These are phyloP conservation scores for Gymnarchus niloticus DNA, from an alignment of 2,113 vertebrate genomes.

Conservation along the genomic window DNA sequence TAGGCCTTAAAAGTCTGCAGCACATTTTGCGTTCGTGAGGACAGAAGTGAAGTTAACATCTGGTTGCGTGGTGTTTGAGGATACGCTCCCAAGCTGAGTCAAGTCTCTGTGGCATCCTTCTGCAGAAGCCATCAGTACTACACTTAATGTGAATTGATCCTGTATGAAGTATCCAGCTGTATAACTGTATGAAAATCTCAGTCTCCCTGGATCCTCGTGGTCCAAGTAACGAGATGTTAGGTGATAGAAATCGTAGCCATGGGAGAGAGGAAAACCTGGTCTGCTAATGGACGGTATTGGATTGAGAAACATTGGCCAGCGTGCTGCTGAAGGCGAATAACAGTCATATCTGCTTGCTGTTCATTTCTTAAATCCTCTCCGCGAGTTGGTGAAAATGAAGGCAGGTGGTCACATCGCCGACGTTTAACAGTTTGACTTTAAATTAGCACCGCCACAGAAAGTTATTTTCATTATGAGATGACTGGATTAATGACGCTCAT, in stretches of 20 bases:
- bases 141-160: background rate
- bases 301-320: background rate
- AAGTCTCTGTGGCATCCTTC: background rate
- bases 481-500: constrained; percentile 1
- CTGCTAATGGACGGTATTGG: background rate
- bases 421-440: background rate
- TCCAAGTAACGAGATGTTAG: background rate
- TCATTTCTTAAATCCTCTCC: background rate
- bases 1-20: background rate
- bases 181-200: too few species aligned
- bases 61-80: background rate
- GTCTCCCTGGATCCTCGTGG: background rate
- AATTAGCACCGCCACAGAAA: background rate
- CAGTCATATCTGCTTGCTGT: background rate
- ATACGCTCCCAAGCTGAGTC: too few species aligned
- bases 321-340: background rate
- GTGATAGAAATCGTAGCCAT: background rate
- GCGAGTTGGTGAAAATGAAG: background rate
- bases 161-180: background rate
- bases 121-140: background rate
- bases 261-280: background rate
- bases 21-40: background rate
- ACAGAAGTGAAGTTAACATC: background rate
- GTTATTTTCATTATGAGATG: background rate
- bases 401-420: too few species aligned